Conservation (phyloP, 2,113 vertebrate species). For the Myxocyprinus asiaticus region DNA sequence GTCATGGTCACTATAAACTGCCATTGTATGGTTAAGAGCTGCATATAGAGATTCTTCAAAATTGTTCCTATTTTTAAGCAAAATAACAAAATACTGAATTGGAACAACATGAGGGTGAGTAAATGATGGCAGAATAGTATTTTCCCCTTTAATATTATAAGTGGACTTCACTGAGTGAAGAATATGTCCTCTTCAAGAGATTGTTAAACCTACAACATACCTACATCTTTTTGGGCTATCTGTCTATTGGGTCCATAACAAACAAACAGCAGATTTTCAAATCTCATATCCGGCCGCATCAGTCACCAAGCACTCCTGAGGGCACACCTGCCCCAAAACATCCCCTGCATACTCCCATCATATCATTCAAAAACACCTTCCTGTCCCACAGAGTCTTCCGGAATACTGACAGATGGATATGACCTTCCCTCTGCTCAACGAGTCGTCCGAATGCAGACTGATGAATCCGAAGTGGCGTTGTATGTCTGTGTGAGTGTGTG, state of each 20-base stretch:
- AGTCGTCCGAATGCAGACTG: constrained; percentile 41
- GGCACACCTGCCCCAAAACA: neutral
- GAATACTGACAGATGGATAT: constrained; percentile 49
- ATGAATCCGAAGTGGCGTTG: constrained; percentile 39
- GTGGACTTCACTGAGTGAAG: no score
- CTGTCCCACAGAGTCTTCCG: neutral
- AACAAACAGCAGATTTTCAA: neutral
- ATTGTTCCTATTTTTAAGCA: no score
- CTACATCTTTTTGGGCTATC: neutral
- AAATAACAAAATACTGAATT: no score
- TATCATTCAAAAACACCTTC: constrained; percentile 16
- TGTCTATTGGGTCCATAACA: constrained; percentile 19
- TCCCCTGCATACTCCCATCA: constrained; percentile 3
- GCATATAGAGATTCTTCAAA: no score
- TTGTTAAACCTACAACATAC: neutral
- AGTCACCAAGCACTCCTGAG: neutral
- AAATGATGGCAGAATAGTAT: no score
- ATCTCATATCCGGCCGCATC: constrained; percentile 7
- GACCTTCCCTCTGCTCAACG: constrained; percentile 49
- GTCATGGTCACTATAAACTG: no score
- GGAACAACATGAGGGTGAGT: no score
- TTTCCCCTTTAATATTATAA: no score
- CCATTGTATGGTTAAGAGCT: no score
- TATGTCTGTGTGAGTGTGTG: constrained; percentile 19
- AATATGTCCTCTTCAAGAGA: no score